These are phyloP conservation scores for Pocillopora verrucosa DNA, from an alignment of 64 coral and sea anemone species.

Conservation along the genomic window DNA sequence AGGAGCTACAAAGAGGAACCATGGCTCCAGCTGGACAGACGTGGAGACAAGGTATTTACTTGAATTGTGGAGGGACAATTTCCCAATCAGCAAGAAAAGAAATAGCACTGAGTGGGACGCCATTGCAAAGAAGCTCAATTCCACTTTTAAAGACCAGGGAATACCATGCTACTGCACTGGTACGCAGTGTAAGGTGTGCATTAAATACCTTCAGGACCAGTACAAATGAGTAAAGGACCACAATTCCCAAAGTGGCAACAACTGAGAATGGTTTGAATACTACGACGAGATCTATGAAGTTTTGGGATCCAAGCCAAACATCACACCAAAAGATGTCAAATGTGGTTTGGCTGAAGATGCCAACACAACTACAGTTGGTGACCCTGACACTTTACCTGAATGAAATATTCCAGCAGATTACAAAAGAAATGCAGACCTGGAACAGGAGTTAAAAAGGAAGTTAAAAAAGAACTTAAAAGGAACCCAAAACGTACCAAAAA, in stretches of 20 bases:
- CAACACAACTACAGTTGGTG: constrained; percentile 1
- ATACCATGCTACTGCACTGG: constrained; percentile 49
- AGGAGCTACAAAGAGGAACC: constrained; percentile 23
- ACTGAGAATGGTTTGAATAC: constrained; percentile 41
- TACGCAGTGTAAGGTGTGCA: constrained; percentile 32
- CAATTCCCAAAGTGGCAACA: constrained; percentile 50
- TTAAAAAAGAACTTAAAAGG: constrained; percentile 22
- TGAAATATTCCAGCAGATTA: constrained; percentile 22
- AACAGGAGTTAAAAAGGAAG: constrained; percentile 49
- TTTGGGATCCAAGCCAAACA: constrained; percentile 45
- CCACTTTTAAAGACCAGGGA: background rate
- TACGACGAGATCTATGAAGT: constrained; percentile 60
- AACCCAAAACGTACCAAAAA: constrained; percentile 13
- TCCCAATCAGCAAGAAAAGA: constrained; percentile 50
- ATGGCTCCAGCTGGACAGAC: constrained; percentile 38
- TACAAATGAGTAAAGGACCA: constrained; percentile 60
- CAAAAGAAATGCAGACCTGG: constrained; percentile 32
- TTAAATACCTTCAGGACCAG: constrained; percentile 50
- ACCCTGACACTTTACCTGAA: constrained; percentile 10
- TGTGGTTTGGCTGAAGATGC: constrained; percentile 55
- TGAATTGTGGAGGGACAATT: constrained; percentile 45
- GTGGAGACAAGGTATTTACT: constrained; percentile 53
- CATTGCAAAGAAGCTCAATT: constrained; percentile 25
- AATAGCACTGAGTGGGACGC: constrained; percentile 39
- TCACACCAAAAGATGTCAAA: too few species aligned